Evolutionary conservation across 2,888 invertebrate species (phyloP).

Genomic region (Diarsia mendica): DNA sequence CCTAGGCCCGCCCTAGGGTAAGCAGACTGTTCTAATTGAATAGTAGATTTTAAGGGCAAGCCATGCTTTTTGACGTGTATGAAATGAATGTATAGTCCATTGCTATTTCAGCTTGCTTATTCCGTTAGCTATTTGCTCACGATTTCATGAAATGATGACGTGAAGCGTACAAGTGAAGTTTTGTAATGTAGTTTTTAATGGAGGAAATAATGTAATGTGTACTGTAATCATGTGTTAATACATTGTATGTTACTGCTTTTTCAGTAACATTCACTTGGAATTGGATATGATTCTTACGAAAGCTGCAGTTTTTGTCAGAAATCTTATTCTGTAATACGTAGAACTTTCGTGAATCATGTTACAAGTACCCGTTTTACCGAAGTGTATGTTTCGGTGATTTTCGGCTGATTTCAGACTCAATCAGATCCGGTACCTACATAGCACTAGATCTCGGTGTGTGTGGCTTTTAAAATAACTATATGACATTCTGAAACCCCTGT

Average conservation of each 20-base stretch:
- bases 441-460: no score
- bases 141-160: conserved; percentile 32
- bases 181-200: conserved; percentile 55
- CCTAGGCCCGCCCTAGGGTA: no score
- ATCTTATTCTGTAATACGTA: not conserved
- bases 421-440: not conserved
- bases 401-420: not conserved
- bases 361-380: not conserved
- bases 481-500: no score
- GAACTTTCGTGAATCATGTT: conserved; percentile 9
- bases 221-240: conserved; percentile 49
- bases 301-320: conserved; percentile 22
- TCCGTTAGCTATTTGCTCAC: conserved; percentile 2
- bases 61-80: no score
- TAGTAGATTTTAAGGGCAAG: no score
- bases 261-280: conserved; percentile 17
- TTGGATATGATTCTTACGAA: conserved; percentile 39
- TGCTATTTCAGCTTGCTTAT: not conserved
- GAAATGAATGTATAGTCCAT: no score
- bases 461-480: no score
- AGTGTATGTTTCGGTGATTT: not conserved
- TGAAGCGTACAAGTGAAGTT: conserved; percentile 7
- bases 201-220: conserved; percentile 48
- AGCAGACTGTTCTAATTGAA: no score
- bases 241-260: conserved; percentile 10